Evolutionary conservation across 1,140 invertebrate genomes (phyloP), one percentile per base, ranked within the genome.

Genomic region (Dinoponera quadriceps): DNA sequence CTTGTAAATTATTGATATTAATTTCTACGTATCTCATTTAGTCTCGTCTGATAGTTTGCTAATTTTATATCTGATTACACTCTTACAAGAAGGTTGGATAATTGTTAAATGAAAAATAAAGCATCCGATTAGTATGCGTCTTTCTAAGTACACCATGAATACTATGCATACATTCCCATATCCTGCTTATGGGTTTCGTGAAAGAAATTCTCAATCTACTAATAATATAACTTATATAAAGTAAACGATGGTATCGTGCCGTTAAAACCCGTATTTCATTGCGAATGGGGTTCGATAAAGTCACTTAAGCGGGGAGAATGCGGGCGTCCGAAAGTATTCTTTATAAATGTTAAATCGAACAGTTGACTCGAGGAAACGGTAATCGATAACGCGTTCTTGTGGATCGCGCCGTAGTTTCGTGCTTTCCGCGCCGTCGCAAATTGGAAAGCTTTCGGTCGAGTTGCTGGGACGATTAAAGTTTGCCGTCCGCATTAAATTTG

Each of bases 401-500:
- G 27, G 48, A 38, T 77, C 20, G 62, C 60, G 5, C 13, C 59
- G 27, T 65, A 44, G 44, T 75, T 48, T 51, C 16, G 16, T 62
- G 38, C 60, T 77, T 77, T 54, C 29, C 27, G 48, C 55, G 11
- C 38, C 16, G 13, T 77, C 29, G 60, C 49, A 77, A 77, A 77
- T 77, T 66, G 62, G 16, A 77, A 77, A 77, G 74, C 60, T 77
- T 38, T 66, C 16, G 29, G 20, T 54, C 27, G 74, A 77, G 29
- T 77, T 66, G 60, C 29, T 29, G 16, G 29, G 29, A 77, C 29
- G 74, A 77, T 77, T 77, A 77, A 77, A 77, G 62, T 66, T 77
- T 55, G 48, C 49, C 62, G 49, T 66, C n/a, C 5, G 20, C 29
- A 66, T 66, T 65, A 77, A 66, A 66, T 77, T 77, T 66, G 48